A percentile compares a stretch with the other conserved stretches of the same genome.
Conservation (phyloP, 1,140 invertebrate genomes). For the Cotesia chilonis region DNA sequence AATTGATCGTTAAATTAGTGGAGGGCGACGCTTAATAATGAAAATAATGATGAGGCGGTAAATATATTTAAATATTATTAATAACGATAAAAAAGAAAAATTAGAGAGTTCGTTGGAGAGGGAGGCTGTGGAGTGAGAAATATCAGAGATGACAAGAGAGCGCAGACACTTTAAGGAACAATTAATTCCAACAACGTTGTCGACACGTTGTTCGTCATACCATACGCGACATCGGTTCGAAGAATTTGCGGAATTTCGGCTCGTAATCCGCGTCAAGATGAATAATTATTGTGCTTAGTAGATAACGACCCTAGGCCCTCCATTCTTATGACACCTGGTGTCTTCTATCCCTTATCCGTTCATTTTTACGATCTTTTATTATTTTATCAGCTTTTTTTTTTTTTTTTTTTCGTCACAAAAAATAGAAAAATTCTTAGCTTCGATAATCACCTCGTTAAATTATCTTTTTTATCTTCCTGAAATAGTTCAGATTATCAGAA, state of each 20-base stretch:
- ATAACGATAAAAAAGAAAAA: constrained; percentile 6
- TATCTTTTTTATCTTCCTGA: too few species aligned
- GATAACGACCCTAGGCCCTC: constrained; percentile 8
- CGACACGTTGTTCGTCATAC: constrained; percentile 37
- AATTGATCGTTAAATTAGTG: too few species aligned
- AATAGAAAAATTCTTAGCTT: constrained; percentile 1
- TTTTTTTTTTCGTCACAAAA: not conserved
- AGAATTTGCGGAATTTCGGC: constrained; percentile 42
- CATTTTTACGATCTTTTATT: constrained; percentile 3
- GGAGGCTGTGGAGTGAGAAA: constrained; percentile 7
- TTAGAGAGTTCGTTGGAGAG: not conserved
- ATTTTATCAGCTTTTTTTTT: constrained; percentile 9
- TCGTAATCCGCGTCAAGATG: constrained; percentile 40
- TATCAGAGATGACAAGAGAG: constrained; percentile 21
- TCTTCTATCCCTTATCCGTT: not conserved
- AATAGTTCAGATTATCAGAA: too few species aligned
- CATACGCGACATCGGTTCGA: constrained; percentile 31
- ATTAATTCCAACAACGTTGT: constrained; percentile 37
- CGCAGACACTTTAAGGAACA: constrained; percentile 26
- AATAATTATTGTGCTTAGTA: constrained; percentile 36
- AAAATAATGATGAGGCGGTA: not conserved
- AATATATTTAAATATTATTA: constrained; percentile 13
- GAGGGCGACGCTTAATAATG: not conserved
- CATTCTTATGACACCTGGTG: constrained; percentile 13
- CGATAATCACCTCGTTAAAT: too few species aligned